These are phyloP conservation scores for Philypnodon macrostomus DNA, from an alignment of 2,797 vertebrate genomes.

Conservation along the genomic window DNA sequence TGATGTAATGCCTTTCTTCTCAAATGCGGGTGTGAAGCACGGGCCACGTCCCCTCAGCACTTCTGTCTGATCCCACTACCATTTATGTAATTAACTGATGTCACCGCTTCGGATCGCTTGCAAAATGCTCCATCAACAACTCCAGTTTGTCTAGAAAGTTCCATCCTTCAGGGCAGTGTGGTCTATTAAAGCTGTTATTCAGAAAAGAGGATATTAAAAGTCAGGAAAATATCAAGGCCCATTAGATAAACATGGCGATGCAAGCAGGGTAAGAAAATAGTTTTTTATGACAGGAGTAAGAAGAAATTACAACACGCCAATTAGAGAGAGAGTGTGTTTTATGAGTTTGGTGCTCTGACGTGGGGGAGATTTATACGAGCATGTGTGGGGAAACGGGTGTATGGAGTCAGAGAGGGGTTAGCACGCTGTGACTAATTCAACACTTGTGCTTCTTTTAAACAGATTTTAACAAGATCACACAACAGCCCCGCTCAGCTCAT, in stretches of 20 bases:
- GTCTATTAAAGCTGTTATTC: slow-evolving; percentile 53
- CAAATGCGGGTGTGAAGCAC: slow-evolving; percentile 48
- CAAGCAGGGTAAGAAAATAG: slow-evolving; percentile 50
- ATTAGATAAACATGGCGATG: slow-evolving; percentile 59
- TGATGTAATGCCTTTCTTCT: slow-evolving; percentile 51
- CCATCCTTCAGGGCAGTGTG: slow-evolving; percentile 42
- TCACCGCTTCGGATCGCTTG: slow-evolving; percentile 50
- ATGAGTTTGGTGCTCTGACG: slow-evolving; percentile 49
- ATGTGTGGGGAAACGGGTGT: slow-evolving; percentile 24
- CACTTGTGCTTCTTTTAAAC: slow-evolving; percentile 39
- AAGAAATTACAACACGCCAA: slow-evolving; percentile 58
- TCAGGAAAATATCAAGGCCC: slow-evolving; percentile 59
- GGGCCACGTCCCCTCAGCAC: slow-evolving; percentile 30
- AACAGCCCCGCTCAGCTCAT: slow-evolving; percentile 24
- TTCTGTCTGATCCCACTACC: slow-evolving; percentile 37
- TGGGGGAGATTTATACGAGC: slow-evolving; percentile 35
- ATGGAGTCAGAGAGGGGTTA: slow-evolving; percentile 28
- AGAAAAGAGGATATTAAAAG: slow-evolving; percentile 48
- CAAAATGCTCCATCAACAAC: slow-evolving; percentile 29
- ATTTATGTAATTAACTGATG: slow-evolving; percentile 67
- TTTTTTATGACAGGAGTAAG: slow-evolving; percentile 53
- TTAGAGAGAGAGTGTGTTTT: slow-evolving; percentile 56
- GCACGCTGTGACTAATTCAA: slow-evolving; percentile 60
- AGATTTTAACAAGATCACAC: slow-evolving; percentile 46
- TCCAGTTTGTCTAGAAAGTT: slow-evolving; percentile 43